These are phyloP conservation scores for Euplagia quadripunctaria DNA, from an alignment of 2,888 invertebrate genomes.

Conservation along the genomic window DNA sequence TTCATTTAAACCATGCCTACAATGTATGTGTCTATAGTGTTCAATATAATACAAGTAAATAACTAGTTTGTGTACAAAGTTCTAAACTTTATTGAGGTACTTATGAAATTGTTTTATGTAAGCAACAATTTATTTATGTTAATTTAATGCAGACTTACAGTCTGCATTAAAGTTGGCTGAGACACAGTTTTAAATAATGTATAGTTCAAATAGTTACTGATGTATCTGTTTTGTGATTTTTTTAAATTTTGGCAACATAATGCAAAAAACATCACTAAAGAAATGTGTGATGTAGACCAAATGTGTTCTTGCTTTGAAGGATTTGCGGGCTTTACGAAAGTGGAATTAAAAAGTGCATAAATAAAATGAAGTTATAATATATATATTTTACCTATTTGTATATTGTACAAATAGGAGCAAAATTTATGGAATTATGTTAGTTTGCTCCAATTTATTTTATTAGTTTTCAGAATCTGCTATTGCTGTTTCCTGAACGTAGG, in stretches of 20 bases:
- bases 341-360: neutral
- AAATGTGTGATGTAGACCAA: neutral
- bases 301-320: neutral
- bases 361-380: neutral
- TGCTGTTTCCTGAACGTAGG: conserved; percentile 46
- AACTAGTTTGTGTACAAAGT: neutral
- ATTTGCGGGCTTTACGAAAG: neutral
- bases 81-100: neutral
- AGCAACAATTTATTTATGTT: neutral
- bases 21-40: no score
- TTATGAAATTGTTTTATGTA: neutral
- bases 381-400: neutral
- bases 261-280: neutral
- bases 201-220: neutral
- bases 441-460: conserved; percentile 45
- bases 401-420: conserved; percentile 37
- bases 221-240: neutral
- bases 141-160: no score
- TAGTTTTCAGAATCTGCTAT: conserved; percentile 56
- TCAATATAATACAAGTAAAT: no score
- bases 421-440: conserved; percentile 1
- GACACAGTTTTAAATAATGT: neutral
- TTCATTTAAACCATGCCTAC: no score
- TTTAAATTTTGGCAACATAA: neutral
- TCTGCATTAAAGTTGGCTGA: neutral